Evolutionary conservation across 2,888 invertebrate species (phyloP).

Genomic region (Drosophila acutilabella): DNA sequence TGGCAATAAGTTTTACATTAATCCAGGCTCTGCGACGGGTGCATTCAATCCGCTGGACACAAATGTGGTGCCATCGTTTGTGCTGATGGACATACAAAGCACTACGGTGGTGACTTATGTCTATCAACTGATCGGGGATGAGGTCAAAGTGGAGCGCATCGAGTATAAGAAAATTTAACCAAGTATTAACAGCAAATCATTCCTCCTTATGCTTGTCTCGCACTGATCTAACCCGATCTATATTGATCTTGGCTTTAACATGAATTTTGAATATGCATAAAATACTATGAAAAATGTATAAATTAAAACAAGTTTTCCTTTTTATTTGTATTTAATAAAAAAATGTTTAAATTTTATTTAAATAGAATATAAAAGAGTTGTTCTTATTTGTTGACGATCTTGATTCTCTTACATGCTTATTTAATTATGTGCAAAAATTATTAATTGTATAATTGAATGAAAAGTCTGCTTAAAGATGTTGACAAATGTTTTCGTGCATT

Average conservation of each 20-base stretch:
- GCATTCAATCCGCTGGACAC: conserved; percentile 97
- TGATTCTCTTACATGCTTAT: conserved; percentile 40
- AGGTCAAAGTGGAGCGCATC: conserved; percentile 99
- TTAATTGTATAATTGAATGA: conserved; percentile 60
- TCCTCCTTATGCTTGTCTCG: conserved; percentile 33
- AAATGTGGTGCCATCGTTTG: conserved; percentile 98
- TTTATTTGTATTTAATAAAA: conserved; percentile 74
- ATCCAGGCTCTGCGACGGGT: conserved; percentile 99
- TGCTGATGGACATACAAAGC: conserved; percentile 99
- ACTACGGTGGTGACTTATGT: conserved; percentile 99
- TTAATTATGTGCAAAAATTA: conserved; percentile 51
- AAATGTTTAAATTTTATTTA: conserved; percentile 81
- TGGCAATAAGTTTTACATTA: conserved; percentile 99
- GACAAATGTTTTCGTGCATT: conserved; percentile 61
- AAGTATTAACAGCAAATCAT: conserved; percentile 67
- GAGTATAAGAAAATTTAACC: conserved; percentile 96
- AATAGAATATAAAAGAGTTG: conserved; percentile 76
- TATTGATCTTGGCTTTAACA: conserved; percentile 60
- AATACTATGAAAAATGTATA: conserved; percentile 40
- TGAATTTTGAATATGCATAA: conserved; percentile 25
- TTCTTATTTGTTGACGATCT: conserved; percentile 44
- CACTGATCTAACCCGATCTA: conserved; percentile 28
- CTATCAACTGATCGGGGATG: conserved; percentile 98
- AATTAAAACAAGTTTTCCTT: conserved; percentile 65
- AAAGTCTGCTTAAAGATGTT: conserved; percentile 61